Conservation (phyloP, 2,888 invertebrate species). For the Horisme vitalbata region DNA sequence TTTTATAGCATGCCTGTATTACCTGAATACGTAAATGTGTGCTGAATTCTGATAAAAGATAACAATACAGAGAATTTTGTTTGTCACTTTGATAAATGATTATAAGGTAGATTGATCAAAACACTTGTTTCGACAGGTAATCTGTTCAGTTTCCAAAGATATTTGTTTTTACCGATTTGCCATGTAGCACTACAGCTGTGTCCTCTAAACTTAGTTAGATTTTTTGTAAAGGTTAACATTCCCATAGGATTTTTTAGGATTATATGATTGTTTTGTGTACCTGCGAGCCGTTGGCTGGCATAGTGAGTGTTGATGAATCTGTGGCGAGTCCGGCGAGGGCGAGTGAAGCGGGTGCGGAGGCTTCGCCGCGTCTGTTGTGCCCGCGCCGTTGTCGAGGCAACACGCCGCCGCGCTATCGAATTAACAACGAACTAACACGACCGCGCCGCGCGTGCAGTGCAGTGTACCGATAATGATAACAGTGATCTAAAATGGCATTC, state of each 20-base stretch:
- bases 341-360: constrained; percentile 55
- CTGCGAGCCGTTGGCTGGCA: constrained; percentile 28
- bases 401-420: constrained; percentile 48
- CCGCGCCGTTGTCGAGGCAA: constrained; percentile 72
- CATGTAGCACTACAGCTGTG: too few species aligned
- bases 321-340: constrained; percentile 35
- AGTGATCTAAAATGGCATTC: constrained; percentile 72
- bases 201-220: too few species aligned
- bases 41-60: constrained; percentile 10
- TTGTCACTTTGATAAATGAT: constrained; percentile 5
- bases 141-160: too few species aligned
- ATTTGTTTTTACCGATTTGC: too few species aligned
- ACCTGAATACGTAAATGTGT: background rate
- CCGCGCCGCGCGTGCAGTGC: constrained; percentile 44
- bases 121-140: background rate
- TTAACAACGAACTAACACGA: constrained; percentile 45
- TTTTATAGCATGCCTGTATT: background rate
- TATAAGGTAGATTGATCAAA: constrained; percentile 11
- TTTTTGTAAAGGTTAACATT: too few species aligned
- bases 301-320: constrained; percentile 44
- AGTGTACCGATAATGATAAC: constrained; percentile 61
- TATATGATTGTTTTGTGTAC: constrained; percentile 29
- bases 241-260: background rate
- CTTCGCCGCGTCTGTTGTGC: constrained; percentile 66
- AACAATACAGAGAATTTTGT: constrained; percentile 4